Base-by-base conservation (phyloP, 2,797 vertebrate species). In the Scarus forsteni region DNA sequence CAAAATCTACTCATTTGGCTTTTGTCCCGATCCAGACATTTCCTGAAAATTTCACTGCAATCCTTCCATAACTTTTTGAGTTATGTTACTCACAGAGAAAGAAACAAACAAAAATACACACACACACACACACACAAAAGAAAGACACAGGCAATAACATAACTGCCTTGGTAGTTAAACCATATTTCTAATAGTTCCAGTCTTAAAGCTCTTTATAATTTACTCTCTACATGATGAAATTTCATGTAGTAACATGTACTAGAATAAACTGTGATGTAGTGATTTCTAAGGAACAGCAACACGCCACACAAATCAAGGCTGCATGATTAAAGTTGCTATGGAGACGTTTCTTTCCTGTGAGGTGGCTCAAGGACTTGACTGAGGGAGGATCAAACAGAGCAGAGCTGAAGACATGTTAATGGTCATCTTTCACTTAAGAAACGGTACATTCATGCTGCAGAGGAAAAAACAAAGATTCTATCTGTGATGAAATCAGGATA, bases 241-340 rank as follows among this genome's bases (percentile, higher is more conserved):
- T 39, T 39, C 14, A 44, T 44, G 3, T 44, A 13, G 5, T 15
- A 14, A 13, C 13, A 13, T 12, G 14, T 64, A 3, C 4, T 42
- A 16, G 35, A 18, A 39, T 7, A 16, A 16, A 10, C 7, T 16
- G 11, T 46, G 38, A 27, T 49, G 15, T 16, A 19, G 0, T 62
- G 27, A 50, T 48, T 60, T 69, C 11, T 14, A 34, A 42, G 42
- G 55, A 48, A 45, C 35, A n/a, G 36, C 15, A 13, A 18, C n/a
- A 12, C 16, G 13, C 19, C 56, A 53, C 34, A 44, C 11, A 60
- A 60, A 53, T 57, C 15, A 52, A 57, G n/a, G 38, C 27, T 54
- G 48, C 8, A 43, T 52, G 57, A 58, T 55, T 50, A 15, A 36
- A 45, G 73, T 69, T 77, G 43, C 52, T 18, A 50, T 76, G 36